Conservation (phyloP, 1,140 invertebrate genomes). For the Akabosia matsudoensis region DNA sequence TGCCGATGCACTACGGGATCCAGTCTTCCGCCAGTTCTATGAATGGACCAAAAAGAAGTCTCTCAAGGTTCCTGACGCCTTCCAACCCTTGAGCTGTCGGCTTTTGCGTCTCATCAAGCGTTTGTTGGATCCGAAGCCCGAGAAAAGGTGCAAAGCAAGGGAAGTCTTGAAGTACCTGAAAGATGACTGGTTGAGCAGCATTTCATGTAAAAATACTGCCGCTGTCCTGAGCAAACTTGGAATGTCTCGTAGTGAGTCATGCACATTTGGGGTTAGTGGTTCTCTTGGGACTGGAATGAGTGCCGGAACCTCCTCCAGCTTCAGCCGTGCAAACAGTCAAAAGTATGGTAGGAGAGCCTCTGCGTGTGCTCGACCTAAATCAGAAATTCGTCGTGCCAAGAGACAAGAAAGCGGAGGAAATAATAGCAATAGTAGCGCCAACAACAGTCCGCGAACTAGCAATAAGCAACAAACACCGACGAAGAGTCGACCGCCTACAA, state of each 20-base stretch:
- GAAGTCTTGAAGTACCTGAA: slow-evolving; percentile 73
- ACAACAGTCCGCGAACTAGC: not conserved
- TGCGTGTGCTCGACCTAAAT: not conserved
- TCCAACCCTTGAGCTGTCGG: slow-evolving; percentile 62
- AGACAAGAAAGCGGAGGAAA: not conserved
- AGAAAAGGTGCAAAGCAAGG: slow-evolving; percentile 66
- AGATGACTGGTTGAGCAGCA: slow-evolving; percentile 62
- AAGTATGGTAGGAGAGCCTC: not conserved
- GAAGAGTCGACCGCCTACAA: too few species aligned
- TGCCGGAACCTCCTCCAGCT: not conserved
- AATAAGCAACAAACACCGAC: slow-evolving; percentile 9
- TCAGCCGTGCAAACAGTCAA: not conserved
- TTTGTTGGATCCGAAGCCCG: slow-evolving; percentile 68
- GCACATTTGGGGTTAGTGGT: not conserved
- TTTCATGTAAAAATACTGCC: not conserved
- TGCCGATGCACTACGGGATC: slow-evolving; percentile 63
- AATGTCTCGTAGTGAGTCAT: not conserved
- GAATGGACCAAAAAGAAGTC: slow-evolving; percentile 69
- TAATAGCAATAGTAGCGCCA: not conserved
- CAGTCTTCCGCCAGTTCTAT: slow-evolving; percentile 65
- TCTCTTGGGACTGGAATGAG: not conserved
- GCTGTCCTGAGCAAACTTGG: slow-evolving; percentile 4
- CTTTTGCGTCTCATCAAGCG: slow-evolving; percentile 68
- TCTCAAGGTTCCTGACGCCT: slow-evolving; percentile 64
- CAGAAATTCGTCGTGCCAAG: not conserved